Conservation (phyloP, 2,888 invertebrate genomes). For the Axea sp. region DNA sequence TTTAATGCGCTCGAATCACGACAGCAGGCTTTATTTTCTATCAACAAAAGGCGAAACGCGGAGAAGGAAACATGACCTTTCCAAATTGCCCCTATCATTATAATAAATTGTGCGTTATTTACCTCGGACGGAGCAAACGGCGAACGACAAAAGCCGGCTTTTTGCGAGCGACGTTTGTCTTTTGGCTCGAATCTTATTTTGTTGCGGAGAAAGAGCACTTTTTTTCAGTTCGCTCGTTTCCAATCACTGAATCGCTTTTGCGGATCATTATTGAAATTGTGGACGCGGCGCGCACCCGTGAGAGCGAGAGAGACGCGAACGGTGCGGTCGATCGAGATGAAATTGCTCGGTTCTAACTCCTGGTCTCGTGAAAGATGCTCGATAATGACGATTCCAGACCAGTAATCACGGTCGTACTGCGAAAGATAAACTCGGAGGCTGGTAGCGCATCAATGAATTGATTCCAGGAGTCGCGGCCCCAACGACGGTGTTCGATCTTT, state of each 20-base stretch:
- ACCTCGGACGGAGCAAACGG: not conserved
- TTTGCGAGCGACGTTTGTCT: not conserved
- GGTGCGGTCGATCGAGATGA: conserved; percentile 20
- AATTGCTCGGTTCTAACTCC: conserved; percentile 38
- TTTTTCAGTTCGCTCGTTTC: conserved; percentile 15
- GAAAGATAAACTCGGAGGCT: conserved; percentile 22
- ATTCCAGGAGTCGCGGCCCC: conserved; percentile 29
- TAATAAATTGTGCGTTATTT: conserved; percentile 46
- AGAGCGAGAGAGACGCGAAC: not conserved
- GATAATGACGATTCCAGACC: conserved; percentile 49
- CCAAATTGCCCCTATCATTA: conserved; percentile 43
- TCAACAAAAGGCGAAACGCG: conserved; percentile 8
- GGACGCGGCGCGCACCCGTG: not conserved
- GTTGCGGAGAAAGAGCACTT: not conserved
- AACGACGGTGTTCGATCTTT: conserved; percentile 1
- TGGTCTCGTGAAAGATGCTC: conserved; percentile 39
- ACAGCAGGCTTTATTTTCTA: conserved; percentile 6
- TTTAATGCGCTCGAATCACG: conserved; percentile 34
- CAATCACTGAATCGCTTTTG: conserved; percentile 29
- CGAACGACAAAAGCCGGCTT: conserved; percentile 10
- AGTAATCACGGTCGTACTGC: conserved; percentile 25
- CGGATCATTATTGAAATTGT: conserved; percentile 37
- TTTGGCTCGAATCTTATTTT: too few species aligned
- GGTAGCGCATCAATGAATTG: conserved; percentile 38
- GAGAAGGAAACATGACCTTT: conserved; percentile 45